Percentiles rank a stretch among this genome's conserved stretches.
Conservation (phyloP, 2,888 invertebrate species). For the Cotesia congregata region DNA sequence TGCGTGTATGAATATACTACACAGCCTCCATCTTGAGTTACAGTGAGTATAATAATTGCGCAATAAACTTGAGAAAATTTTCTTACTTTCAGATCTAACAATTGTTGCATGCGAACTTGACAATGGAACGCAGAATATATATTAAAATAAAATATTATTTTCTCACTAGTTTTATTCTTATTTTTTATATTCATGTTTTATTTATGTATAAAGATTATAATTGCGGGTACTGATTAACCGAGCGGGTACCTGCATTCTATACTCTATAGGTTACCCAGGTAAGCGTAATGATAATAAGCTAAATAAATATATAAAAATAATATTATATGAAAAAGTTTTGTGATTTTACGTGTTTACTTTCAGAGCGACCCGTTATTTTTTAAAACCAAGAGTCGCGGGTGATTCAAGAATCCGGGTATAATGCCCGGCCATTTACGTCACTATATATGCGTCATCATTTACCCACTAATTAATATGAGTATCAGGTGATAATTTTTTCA, state of each 20-base stretch:
- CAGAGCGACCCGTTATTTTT: neutral
- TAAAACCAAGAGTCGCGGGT: neutral
- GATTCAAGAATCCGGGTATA: slow-evolving; percentile 1
- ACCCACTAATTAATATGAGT: neutral
- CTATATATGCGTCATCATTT: neutral
- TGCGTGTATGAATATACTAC: neutral
- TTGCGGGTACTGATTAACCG: neutral
- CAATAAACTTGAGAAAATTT: slow-evolving; percentile 33
- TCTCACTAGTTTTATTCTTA: neutral
- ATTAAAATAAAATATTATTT: neutral
- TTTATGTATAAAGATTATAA: neutral
- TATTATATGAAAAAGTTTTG: neutral
- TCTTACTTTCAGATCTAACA: slow-evolving; percentile 15
- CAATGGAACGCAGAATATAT: neutral
- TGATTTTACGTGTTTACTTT: neutral
- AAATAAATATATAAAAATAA: neutral
- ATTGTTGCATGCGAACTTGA: slow-evolving; percentile 16
- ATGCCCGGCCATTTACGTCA: neutral
- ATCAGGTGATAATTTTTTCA: neutral
- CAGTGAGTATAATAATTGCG: slow-evolving; percentile 29
- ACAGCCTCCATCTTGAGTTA: neutral
- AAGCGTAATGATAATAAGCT: neutral
- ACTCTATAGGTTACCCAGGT: neutral
- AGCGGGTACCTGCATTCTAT: neutral
- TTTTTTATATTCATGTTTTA: neutral